Evolutionary conservation across 2,888 invertebrate species (phyloP), one percentile per base, ranked within the genome.

Genomic region (Crepidodera aurea): DNA sequence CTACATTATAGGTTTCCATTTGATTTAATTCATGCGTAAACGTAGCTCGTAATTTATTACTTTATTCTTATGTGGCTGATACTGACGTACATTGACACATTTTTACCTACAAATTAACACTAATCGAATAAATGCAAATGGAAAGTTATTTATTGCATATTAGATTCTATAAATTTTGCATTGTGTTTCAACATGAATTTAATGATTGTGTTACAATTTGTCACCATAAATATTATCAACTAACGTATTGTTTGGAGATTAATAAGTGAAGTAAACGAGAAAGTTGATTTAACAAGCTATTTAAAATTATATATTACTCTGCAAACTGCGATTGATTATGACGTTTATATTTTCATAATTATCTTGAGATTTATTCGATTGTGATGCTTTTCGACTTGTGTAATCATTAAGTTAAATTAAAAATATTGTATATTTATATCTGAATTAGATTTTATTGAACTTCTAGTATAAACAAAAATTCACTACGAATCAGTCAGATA

Each of bases 111-210:
- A 8, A 29, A 29, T 29, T 29, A 29, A 6, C 29, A 29, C 5
- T 29, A 29, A 29, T 29, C 29, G 29, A 29, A 29, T 29, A 42
- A 42, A 42, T 42, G 42, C 42, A 42, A 42, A 42, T 42, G 42
- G 16, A 42, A 42, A 42, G 42, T 42, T 42, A 44, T 44, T 44
- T 44, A 44, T 25, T 22, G 44, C 44, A 44, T 44, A 44, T 44
- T 44, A 44, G 44, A 22, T 25, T 25, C 25, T 13, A 44, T 44
- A 44, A 44, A 44, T 44, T 25, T 16, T 12, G 12, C 25, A 22
- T 44, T 44, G 44, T 22, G 44, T 44, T 44, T 44, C 22, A 25
- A 44, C 44, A 44, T 44, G 44, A 25, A 44, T 44, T 44, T 44
- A 44, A 44, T n/a, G 44, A 44, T 44, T 12, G 6, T 44, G 25